Evolutionary conservation across 92 coral and sea anemone genomes (phyloP).

Genomic region (Epizoanthus illoricatus): DNA sequence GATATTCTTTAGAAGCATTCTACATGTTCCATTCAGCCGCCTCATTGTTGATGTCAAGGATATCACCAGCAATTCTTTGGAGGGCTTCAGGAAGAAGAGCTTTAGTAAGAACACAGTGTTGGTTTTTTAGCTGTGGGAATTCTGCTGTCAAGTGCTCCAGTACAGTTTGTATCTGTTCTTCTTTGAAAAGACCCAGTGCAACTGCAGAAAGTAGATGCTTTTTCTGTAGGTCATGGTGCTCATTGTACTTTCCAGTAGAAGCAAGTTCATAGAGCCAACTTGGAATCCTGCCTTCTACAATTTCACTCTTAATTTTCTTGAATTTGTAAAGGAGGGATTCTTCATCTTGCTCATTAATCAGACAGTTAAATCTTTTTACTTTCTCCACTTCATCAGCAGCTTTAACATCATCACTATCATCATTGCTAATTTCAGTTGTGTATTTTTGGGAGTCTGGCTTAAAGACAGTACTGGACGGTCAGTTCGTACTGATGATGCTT

Average conservation of each 20-base stretch:
- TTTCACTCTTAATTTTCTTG: not conserved
- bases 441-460: no score
- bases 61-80: not conserved
- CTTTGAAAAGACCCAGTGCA: constrained; percentile 1
- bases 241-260: constrained; percentile 15
- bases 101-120: not conserved
- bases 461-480: no score
- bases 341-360: no score
- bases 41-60: not conserved
- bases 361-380: no score
- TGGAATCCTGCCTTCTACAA: constrained; percentile 7
- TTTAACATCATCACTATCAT: no score
- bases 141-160: not conserved
- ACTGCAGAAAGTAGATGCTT: not conserved
- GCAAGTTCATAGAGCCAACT: constrained; percentile 28
- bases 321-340: not conserved
- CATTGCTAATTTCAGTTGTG: no score
- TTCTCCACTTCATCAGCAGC: no score
- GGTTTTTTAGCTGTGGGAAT: not conserved
- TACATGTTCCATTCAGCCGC: constrained; percentile 17
- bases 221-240: not conserved
- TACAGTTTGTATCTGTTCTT: constrained; percentile 19
- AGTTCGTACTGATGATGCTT: no score
- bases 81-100: constrained; percentile 39
- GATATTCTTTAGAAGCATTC: not conserved